phyloP scores from a whole-genome alignment of 2,888 invertebrate genomes.

The Eutolmus rufibarbis region DNA sequence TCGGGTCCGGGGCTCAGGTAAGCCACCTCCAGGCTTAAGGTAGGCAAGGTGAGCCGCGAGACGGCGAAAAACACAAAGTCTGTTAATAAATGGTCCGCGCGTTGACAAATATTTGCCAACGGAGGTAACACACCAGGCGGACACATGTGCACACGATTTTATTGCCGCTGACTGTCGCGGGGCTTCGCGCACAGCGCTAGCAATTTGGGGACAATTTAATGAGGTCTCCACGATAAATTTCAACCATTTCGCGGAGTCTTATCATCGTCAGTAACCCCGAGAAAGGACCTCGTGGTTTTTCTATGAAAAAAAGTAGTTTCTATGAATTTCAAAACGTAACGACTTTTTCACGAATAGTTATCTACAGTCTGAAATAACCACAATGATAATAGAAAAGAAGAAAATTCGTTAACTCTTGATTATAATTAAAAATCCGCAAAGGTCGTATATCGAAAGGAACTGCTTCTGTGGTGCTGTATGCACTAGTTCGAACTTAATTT shows the following conservation, averaged over 20 bases:
- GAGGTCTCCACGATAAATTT: slow-evolving; percentile 3
- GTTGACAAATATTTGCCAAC: slow-evolving; percentile 61
- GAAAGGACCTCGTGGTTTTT: background rate
- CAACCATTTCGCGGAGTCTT: background rate
- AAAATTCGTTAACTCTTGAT: no score
- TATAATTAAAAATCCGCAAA: no score
- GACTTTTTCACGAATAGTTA: no score
- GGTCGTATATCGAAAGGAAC: no score
- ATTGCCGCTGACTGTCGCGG: slow-evolving; percentile 49
- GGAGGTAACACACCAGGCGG: slow-evolving; percentile 33
- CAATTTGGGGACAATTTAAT: background rate
- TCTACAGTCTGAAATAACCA: no score
- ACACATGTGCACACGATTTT: slow-evolving; percentile 46
- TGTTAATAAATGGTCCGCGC: slow-evolving; percentile 53
- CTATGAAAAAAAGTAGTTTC: no score
- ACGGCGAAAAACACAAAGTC: slow-evolving; percentile 48
- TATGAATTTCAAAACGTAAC: no score
- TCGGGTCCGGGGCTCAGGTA: background rate
- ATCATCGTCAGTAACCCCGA: background rate
- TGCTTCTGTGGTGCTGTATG: no score
- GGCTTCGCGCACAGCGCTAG: background rate
- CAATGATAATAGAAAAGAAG: no score
- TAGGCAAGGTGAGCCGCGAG: slow-evolving; percentile 41
- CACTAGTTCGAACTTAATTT: no score
- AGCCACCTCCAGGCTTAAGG: background rate